These are phyloP conservation scores for Dendrolimus punctatus DNA, from an alignment of 1,140 invertebrate genomes.

Conservation along the genomic window DNA sequence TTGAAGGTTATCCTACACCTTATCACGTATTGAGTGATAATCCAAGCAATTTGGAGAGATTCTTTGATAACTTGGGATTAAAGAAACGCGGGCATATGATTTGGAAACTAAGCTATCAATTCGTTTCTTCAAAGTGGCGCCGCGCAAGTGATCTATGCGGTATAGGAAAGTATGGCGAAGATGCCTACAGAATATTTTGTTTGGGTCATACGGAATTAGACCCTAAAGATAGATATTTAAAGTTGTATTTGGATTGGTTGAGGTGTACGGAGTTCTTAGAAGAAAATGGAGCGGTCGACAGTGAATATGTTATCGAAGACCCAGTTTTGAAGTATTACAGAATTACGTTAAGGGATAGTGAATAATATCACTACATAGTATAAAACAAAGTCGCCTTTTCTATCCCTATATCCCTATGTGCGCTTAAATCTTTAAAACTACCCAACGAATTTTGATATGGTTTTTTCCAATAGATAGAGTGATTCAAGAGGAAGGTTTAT, in stretches of 20 bases:
- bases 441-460: no score
- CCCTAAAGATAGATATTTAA: constrained; percentile 71
- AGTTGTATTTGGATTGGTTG: constrained; percentile 72
- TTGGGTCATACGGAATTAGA: constrained; percentile 70
- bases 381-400: no score
- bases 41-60: constrained; percentile 55
- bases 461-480: no score
- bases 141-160: constrained; percentile 70
- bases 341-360: constrained; percentile 43
- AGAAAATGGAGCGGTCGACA: constrained; percentile 47
- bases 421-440: no score
- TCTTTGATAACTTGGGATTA: constrained; percentile 68
- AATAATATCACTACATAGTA: no score
- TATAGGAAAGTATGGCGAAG: constrained; percentile 72
- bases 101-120: constrained; percentile 72
- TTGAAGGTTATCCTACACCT: constrained; percentile 65
- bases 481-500: no score
- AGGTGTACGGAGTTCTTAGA: constrained; percentile 50
- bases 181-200: constrained; percentile 73
- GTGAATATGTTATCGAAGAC: constrained; percentile 59
- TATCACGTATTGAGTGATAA: constrained; percentile 56
- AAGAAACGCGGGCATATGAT: constrained; percentile 66
- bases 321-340: constrained; percentile 60
- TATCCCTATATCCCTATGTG: no score
- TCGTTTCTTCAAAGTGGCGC: constrained; percentile 71